phyloP scores from a whole-genome alignment of 2,888 invertebrate species.

The Portevinia maculata region DNA sequence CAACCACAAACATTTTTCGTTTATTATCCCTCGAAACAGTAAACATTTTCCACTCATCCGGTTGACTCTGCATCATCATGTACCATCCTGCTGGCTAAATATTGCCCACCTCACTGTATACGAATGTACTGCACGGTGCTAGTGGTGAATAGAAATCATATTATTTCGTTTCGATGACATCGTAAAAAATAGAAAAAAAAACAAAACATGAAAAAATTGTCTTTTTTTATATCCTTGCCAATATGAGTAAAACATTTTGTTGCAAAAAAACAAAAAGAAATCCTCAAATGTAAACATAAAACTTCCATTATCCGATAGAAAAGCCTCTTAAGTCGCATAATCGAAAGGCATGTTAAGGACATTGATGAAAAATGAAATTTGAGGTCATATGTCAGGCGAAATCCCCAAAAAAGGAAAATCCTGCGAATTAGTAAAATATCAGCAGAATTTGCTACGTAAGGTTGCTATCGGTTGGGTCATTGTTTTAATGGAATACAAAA shows the following conservation, averaged over 20 bases:
- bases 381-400: too few relatives aligned
- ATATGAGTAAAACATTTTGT: conserved; percentile 23
- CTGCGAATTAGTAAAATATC: too few relatives aligned
- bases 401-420: too few relatives aligned
- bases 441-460: too few relatives aligned
- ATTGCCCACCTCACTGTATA: not conserved
- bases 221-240: conserved; percentile 35
- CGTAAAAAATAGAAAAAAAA: conserved; percentile 55
- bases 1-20: conserved; percentile 61
- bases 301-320: conserved; percentile 28
- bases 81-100: not conserved
- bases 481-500: too few relatives aligned
- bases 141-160: conserved; percentile 23
- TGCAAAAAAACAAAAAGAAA: conserved; percentile 3
- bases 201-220: conserved; percentile 9
- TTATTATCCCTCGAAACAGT: conserved; percentile 59
- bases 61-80: conserved; percentile 45
- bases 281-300: conserved; percentile 25
- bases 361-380: conserved; percentile 26
- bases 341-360: conserved; percentile 19
- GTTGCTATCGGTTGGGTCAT: too few relatives aligned
- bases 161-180: conserved; percentile 53
- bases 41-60: conserved; percentile 67
- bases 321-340: conserved; percentile 16
- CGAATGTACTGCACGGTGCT: not conserved